Evolutionary conservation across 2,113 vertebrate species (phyloP).

Genomic region (Oryzias melastigma): DNA sequence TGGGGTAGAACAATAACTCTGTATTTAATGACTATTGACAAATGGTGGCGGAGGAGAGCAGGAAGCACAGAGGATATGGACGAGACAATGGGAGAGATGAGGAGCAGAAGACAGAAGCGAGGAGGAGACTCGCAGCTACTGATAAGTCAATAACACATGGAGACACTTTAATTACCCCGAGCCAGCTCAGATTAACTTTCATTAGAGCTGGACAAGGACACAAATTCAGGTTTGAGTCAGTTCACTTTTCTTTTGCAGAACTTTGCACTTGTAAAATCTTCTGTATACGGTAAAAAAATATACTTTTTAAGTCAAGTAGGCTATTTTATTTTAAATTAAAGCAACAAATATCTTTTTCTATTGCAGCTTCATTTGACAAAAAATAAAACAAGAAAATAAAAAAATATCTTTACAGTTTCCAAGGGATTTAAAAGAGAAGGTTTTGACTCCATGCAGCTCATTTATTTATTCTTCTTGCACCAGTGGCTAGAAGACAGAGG

Average conservation of each 20-base stretch:
- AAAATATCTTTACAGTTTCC: no score
- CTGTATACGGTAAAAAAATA: no score
- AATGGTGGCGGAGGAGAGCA: constrained; percentile 50
- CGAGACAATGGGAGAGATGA: constrained; percentile 43
- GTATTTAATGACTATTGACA: constrained; percentile 75
- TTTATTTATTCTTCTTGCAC: neutral
- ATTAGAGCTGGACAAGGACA: constrained; percentile 53
- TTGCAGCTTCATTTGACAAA: no score
- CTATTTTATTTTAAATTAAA: no score
- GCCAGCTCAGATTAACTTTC: constrained; percentile 65
- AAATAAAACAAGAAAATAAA: no score
- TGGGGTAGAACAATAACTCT: constrained; percentile 41
- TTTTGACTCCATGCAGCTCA: no score
- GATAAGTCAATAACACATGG: constrained; percentile 69
- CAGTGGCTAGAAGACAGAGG: neutral
- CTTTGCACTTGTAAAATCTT: no score
- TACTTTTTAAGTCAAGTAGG: no score
- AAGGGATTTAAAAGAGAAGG: no score
- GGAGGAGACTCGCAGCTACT: constrained; percentile 31
- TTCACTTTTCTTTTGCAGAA: constrained; percentile 7
- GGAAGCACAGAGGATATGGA: constrained; percentile 51
- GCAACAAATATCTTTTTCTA: no score
- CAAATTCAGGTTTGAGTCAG: constrained; percentile 31
- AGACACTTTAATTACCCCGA: constrained; percentile 72
- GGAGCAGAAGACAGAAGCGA: constrained; percentile 37